Evolutionary conservation across 2,113 vertebrate genomes (phyloP), one percentile per base, ranked within the genome.

Genomic region (Psilopogon haemacephalus): DNA sequence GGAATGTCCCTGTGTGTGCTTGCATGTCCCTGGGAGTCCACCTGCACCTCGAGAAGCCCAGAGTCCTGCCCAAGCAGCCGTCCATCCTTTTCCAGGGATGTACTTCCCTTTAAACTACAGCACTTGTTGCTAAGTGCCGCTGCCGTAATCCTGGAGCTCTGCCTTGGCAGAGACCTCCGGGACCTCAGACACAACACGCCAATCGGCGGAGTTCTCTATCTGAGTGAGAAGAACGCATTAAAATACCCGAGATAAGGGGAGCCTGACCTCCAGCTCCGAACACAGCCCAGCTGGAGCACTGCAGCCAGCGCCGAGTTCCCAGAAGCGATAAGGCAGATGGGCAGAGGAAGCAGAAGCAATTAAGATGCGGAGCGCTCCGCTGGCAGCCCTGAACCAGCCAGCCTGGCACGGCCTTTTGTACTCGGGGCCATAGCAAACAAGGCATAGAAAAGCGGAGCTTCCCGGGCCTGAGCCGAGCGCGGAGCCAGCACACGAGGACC

Each of bases 1-100:
- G 35, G 24, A 27, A 11, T 44, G 12, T 63, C 20, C n/a, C 9
- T 37, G 35, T 0, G 1, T 32, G 33, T 28, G 33, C 5, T 1
- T 6, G 3, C 15, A 4, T 3, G 17, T 56, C 55, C 32, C 44
- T 64, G 35, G 9, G n/a, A 32, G 38, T 7, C 50, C 84, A 70
- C n/a, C 59, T 21, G 64, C n/a, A 7, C 3, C 17, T 84, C 55
- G 20, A 15, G 69, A 48, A 54, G 9, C 2, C 2, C 32, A 13
- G 37, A 35, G 54, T 32, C 33, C 32, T 2, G 5, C n/a, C 9
- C 48, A 35, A 50, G 1, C 35, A 7, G 44, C 24, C 23, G 74
- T 13, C 4, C 4, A 21, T 5, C 32, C 52, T 55, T 70, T 59
- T 28, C 15, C 54, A 74, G 42, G n/a, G 40, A 2, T 46, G 26